A percentile compares a stretch with the other conserved stretches of the same genome.
These are phyloP conservation scores for Aporophyla nigra DNA, from an alignment of 2,888 invertebrate species.

Conservation along the genomic window DNA sequence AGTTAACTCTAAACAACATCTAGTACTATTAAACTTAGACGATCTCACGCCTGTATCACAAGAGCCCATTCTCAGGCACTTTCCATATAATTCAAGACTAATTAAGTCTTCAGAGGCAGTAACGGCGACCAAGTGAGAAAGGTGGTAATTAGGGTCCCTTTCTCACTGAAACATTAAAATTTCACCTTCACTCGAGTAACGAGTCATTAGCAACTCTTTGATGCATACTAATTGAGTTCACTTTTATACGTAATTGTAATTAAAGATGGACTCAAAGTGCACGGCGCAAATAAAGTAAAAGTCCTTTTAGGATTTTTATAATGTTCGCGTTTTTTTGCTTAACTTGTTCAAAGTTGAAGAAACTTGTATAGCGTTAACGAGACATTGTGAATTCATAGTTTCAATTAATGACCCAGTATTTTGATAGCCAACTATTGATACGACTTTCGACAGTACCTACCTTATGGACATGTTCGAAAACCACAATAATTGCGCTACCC, in stretches of 20 bases:
- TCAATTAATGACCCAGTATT: too few species aligned
- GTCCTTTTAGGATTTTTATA: not conserved
- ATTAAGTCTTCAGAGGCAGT: conserved; percentile 84
- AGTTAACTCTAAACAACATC: not conserved
- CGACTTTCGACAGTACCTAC: not conserved
- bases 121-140: conserved; percentile 80
- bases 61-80: conserved; percentile 61
- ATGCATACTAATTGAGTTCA: conserved; percentile 82
- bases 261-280: conserved; percentile 62
- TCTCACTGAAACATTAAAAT: conserved; percentile 85
- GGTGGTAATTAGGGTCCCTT: conserved; percentile 83
- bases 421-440: not conserved
- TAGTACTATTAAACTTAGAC: conserved; percentile 18
- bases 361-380: not conserved
- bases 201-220: conserved; percentile 83
- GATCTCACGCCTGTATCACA: conserved; percentile 45
- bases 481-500: not conserved
- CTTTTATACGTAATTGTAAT: conserved; percentile 71
- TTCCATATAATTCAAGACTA: conserved; percentile 82
- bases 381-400: not conserved
- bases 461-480: not conserved
- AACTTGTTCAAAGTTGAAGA: conserved; percentile 1
- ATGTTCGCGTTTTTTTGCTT: not conserved
- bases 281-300: conserved; percentile 32
- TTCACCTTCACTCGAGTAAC: conserved; percentile 78